phyloP scores from a whole-genome alignment of 2,888 invertebrate species.

The Tinea pellionella region DNA sequence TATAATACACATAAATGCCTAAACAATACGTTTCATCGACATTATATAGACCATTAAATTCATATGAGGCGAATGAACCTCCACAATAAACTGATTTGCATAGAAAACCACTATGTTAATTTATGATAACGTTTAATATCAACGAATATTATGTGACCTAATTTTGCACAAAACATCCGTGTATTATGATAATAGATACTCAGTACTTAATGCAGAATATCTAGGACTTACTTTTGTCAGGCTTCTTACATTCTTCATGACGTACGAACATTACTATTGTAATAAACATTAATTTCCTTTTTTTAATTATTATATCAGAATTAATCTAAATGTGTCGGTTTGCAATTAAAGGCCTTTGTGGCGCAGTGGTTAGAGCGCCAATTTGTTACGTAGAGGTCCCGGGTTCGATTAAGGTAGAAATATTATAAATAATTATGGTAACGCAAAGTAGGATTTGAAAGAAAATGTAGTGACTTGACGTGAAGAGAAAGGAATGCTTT shows the following conservation, averaged over 20 bases:
- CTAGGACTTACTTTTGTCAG: neutral
- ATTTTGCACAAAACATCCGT: slow-evolving; percentile 7
- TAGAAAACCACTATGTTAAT: slow-evolving; percentile 14
- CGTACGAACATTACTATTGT: neutral
- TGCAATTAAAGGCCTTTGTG: too few species aligned
- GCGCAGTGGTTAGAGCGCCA: too few species aligned
- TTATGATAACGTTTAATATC: slow-evolving; percentile 7
- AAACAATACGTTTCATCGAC: slow-evolving; percentile 15
- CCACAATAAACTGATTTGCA: slow-evolving; percentile 14
- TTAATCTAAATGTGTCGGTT: too few species aligned
- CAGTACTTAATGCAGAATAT: neutral
- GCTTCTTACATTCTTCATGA: neutral
- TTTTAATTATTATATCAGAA: too few species aligned
- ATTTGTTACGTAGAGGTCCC: too few species aligned
- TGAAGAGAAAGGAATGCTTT: too few species aligned
- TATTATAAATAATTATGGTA: too few species aligned
- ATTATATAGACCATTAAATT: slow-evolving; percentile 29
- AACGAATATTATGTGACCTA: slow-evolving; percentile 8
- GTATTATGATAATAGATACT: slow-evolving; percentile 5
- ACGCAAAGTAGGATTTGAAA: too few species aligned
- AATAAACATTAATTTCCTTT: neutral
- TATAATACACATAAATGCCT: neutral
- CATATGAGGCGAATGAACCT: slow-evolving; percentile 35
- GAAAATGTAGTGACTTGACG: too few species aligned
- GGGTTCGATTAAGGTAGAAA: too few species aligned